A percentile compares a stretch with the other conserved stretches of the same genome.
Evolutionary conservation across 2,888 invertebrate species (phyloP).

Genomic region (Netelia virgata): DNA sequence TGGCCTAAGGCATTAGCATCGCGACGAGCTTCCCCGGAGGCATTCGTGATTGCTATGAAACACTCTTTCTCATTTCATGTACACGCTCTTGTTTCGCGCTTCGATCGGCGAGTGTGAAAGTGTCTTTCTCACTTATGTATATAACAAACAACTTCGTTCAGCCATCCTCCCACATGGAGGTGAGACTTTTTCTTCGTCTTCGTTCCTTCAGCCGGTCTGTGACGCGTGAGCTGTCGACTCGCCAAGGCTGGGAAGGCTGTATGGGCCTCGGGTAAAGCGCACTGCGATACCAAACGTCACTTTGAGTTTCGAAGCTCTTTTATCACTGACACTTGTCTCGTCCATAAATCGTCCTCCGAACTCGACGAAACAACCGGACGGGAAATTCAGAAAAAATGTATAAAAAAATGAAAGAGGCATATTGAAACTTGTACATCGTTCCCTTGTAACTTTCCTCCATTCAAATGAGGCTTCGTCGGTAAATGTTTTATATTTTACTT

Average conservation of each 20-base stretch:
- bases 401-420: no score
- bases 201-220: constrained; percentile 16
- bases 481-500: no score
- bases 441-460: no score
- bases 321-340: constrained; percentile 1
- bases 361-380: no score
- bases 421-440: no score
- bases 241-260: constrained; percentile 59
- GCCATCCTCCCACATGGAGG: constrained; percentile 38
- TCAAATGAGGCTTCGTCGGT: no score
- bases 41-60: no score
- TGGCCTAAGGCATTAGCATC: constrained; percentile 47
- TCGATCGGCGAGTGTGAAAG: constrained; percentile 61
- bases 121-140: constrained; percentile 21
- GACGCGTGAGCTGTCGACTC: constrained; percentile 20
- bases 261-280: constrained; percentile 41
- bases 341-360: no score
- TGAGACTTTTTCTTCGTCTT: constrained; percentile 31
- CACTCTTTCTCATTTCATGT: constrained; percentile 18
- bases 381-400: no score
- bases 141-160: constrained; percentile 22
- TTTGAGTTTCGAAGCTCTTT: constrained; percentile 54
- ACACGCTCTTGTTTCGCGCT: constrained; percentile 58
- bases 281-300: constrained; percentile 41
- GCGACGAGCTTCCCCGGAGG: constrained; percentile 38